Base-by-base conservation (phyloP, 2,797 vertebrate genomes). In the Cuniculus paca region DNA sequence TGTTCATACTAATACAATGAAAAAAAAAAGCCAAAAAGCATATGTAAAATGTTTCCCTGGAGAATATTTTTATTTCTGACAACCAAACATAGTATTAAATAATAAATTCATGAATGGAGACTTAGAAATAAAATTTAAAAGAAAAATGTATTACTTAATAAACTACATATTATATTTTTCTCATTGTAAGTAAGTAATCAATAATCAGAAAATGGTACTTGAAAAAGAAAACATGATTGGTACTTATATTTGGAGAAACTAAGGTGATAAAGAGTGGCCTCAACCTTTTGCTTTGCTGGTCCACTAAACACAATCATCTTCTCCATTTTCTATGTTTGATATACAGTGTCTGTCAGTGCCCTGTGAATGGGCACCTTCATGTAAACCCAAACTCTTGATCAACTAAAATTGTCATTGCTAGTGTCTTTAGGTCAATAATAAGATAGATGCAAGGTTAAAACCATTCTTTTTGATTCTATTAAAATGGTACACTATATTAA, bases 401-500 rank as follows among this genome's bases (percentile, higher is more conserved):
- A 86, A 42, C 34, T 65, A 65, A 85, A 79, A 82, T 54, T 93
- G 13, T 8, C n/a, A 11, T 72, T 65, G 39, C 34, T 89, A 26
- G 56, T 68, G 78, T 90, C 54, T 83, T 93, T 78, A 86, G 50
- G 75, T 61, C 14, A 70, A 52, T 14, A 34, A 20, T 65, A 80
- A 93, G 20, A 88, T 81, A 61, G 88, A 68, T 22, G 8, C 78
- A 5, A 60, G 3, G 34, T 63, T 90, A 81, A 79, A 91, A 48
- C 11, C 26, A 88, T 74, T 80, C 45, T 60, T 83, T 94, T 91
- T 94, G 34, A 72, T 75, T 54, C 52, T 87, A 80, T 87, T 84
- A 95, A 91, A 96, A 74, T 81, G 17, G 28, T 94, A 89, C 93
- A 16, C 79, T 96, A 97, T 97, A 97, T 97, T 96, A 97, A 56